These are phyloP conservation scores for Liolophura sinensis DNA, from an alignment of 1,140 invertebrate species.

Conservation along the genomic window DNA sequence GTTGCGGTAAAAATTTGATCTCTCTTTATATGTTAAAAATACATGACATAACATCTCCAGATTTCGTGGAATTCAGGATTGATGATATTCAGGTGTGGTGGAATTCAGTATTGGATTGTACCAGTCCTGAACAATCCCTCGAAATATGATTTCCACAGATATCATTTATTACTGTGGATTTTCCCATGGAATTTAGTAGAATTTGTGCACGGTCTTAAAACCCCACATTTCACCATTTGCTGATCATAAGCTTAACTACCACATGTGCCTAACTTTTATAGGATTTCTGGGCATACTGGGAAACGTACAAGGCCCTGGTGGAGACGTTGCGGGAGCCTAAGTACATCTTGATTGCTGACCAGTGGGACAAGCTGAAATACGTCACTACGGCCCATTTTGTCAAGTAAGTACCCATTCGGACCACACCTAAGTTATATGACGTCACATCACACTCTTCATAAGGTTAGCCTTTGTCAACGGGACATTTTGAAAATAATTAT, in stretches of 20 bases:
- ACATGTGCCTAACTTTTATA: slow-evolving; percentile 14
- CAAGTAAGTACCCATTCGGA: slow-evolving; percentile 48
- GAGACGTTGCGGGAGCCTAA: slow-evolving; percentile 47
- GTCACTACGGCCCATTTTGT: slow-evolving; percentile 53
- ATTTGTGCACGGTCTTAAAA: not conserved
- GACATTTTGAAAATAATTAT: too few species aligned
- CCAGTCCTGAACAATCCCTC: too few species aligned
- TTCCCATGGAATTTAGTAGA: not conserved
- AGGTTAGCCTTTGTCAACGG: too few species aligned
- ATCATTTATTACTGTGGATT: not conserved
- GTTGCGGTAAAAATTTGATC: too few species aligned
- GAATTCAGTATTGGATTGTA: too few species aligned
- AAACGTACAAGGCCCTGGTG: slow-evolving; percentile 46
- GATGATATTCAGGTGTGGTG: too few species aligned
- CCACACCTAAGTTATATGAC: too few species aligned
- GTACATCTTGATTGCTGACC: slow-evolving; percentile 52
- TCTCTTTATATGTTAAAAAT: too few species aligned
- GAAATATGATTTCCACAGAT: not conserved
- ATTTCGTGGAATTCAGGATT: too few species aligned
- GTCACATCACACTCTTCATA: too few species aligned
- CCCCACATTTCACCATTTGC: not conserved
- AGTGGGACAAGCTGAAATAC: slow-evolving; percentile 52
- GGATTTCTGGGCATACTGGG: slow-evolving; percentile 56
- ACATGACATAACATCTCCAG: too few species aligned
- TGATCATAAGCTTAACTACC: not conserved